Base-by-base conservation (phyloP, 2,797 vertebrate species). In the Kryptolebias ocellatus region DNA sequence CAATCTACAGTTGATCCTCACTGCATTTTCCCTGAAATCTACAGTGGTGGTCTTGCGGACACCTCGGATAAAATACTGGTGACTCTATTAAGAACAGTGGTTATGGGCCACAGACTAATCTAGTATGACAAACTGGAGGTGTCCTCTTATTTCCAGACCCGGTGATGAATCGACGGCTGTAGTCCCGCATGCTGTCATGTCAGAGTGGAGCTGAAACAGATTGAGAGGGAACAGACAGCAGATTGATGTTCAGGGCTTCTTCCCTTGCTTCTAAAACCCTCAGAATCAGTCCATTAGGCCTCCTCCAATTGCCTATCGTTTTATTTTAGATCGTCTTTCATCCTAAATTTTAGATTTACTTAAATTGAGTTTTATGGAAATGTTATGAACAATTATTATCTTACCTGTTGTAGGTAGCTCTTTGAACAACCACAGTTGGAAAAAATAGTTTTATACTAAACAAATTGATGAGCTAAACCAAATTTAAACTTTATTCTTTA, bases 71-170 rank as follows among this genome's bases (percentile, higher is more conserved):
- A 90, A 91, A 81, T 72, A 53, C 87, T 87, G 85, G 92, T 90
- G 85, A 92, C 91, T 93, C 91, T 92, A 92, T 93, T 94, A 92
- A 90, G 90, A 90, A 83, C 87, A 87, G 90, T 92, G 91, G 90
- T 94, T 93, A 93, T 86, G 81, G 90, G 88, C 90, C 92, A 91
- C 90, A 92, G 92, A 92, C 92, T 94, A 92, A 93, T 94, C 91
- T 89, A 82, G 67, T 90, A 92, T 94, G 94, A 93, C 93, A 94
- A 93, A 94, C 90, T 92, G 92, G 90, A 93, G 91, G 90, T 93
- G 93, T 94, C 92, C 89, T 89, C 89, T 91, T 93, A 92, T 93
- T 92, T 94, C 92, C 90, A 90, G 89, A 89, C 77, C 80, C 50
- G 58, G 83, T 94, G 94, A 94, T 93, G 90, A 93, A 94, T 94